Evolutionary conservation across 1,140 invertebrate species (phyloP), one percentile per base, ranked within the genome.

Genomic region (Meloidogyne floridensis): DNA sequence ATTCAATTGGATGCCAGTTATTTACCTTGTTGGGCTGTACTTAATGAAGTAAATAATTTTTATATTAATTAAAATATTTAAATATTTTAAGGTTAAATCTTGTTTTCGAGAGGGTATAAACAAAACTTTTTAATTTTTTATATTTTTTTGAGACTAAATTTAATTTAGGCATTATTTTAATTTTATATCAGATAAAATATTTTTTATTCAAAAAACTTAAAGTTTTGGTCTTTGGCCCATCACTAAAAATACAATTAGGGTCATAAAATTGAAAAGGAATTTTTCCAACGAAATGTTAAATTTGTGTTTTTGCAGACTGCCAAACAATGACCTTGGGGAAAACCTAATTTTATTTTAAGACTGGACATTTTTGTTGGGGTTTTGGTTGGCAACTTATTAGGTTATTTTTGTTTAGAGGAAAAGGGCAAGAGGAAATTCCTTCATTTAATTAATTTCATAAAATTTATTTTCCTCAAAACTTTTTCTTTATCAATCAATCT

Each of bases 31-130:
- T 74, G 72, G 72, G 72, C 72, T 6, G 72, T 74, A 7, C n/a
- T 74, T 6, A 20, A 74, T n/a, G 72, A 74, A 20, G 72, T 74
- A 15, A 74, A 7, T 6, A 18, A 2, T n/a, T 6, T 6, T 7
- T 5, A 74, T 13, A 20, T 74, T 54, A 42, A n/a, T 32, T 74
- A n/a, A 74, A 4, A 20, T 20, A n/a, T 32, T 2, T 32, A 32
- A 15, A 4, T 18, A 74, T 51, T 74, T 74, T 18, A 18, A 74
- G 72, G 72, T 74, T 15, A 74, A 74, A 74, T 74, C 18, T 54
- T 74, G 72, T 18, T 74, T 74, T n/a, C 72, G 72, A n/a, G 72
- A 74, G 20, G 72, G 72, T n/a, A 74, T 74, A 47, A 74, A n/a
- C 10, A 74, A 20, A 74, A 13, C 15, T 3, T 13, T 13, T 54